These are phyloP conservation scores for Salticus scenicus DNA, from an alignment of 2,888 invertebrate species.

Conservation along the genomic window DNA sequence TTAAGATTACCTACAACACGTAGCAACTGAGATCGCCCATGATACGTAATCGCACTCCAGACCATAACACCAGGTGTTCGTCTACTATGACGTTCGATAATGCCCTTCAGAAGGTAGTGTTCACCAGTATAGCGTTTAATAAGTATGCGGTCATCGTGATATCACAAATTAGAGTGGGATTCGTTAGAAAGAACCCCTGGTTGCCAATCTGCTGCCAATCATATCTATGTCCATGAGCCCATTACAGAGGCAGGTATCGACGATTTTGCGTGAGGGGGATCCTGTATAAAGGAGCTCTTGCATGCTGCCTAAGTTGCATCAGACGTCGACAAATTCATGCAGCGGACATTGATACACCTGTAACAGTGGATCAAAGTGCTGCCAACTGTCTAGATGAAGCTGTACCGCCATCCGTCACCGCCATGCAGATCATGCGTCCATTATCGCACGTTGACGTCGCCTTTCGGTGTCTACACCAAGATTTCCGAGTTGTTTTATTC, in stretches of 20 bases:
- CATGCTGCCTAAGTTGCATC: background rate
- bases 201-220: constrained; percentile 14
- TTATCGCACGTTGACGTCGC: too few relatives aligned
- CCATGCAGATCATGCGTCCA: background rate
- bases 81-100: too few relatives aligned
- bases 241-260: background rate
- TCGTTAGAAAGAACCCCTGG: background rate
- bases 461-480: background rate
- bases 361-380: constrained; percentile 17
- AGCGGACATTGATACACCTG: constrained; percentile 8
- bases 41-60: too few relatives aligned
- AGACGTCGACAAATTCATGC: constrained; percentile 6
- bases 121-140: too few relatives aligned
- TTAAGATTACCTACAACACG: too few relatives aligned
- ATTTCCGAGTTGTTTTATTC: too few relatives aligned
- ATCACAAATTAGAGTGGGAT: background rate
- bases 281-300: constrained; percentile 20
- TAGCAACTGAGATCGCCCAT: too few relatives aligned
- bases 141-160: too few relatives aligned
- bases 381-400: constrained; percentile 1
- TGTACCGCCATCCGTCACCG: background rate
- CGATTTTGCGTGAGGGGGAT: background rate
- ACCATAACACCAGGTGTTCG: too few relatives aligned
- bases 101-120: too few relatives aligned
- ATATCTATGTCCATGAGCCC: constrained; percentile 7